Percentiles rank a stretch among this genome's conserved stretches.
These are phyloP conservation scores for Microtus pennsylvanicus DNA, from an alignment of 2,113 vertebrate genomes.

Conservation along the genomic window DNA sequence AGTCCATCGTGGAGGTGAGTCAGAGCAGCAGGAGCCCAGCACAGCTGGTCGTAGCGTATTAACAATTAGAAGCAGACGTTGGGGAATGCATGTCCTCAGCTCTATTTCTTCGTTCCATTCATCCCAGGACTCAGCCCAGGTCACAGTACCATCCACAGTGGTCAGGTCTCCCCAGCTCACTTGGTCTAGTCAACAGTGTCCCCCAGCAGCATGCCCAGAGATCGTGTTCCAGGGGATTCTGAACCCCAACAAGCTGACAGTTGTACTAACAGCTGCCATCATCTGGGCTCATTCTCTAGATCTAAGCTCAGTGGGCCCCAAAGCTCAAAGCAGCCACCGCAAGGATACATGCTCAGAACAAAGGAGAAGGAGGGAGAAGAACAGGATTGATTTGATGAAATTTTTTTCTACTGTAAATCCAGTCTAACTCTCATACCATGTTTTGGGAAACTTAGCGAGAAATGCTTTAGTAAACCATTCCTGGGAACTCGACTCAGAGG, in stretches of 20 bases:
- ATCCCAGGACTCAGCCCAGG: not conserved
- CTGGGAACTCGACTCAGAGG: not conserved
- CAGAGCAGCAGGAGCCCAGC: not conserved
- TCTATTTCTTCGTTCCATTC: not conserved
- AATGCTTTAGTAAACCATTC: conserved; percentile 21
- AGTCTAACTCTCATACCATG: not conserved
- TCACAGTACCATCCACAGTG: not conserved
- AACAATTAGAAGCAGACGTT: not conserved
- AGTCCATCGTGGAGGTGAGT: not conserved
- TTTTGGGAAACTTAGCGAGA: not conserved
- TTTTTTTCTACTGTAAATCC: not conserved
- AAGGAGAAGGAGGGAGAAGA: not conserved
- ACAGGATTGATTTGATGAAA: not conserved
- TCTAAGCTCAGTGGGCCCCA: not conserved
- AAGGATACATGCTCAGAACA: not conserved
- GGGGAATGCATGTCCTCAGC: not conserved
- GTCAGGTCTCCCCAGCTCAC: not conserved
- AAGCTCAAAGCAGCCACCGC: not conserved
- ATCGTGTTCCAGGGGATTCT: not conserved
- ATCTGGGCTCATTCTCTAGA: not conserved
- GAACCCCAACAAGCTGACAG: not conserved
- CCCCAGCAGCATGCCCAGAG: not conserved
- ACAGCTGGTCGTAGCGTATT: not conserved
- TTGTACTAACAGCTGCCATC: not conserved
- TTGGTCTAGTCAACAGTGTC: not conserved